Percentiles rank a stretch among this genome's conserved stretches.
phyloP scores from a whole-genome alignment of 2,797 vertebrate genomes.

The Thripadectes ignobilis region DNA sequence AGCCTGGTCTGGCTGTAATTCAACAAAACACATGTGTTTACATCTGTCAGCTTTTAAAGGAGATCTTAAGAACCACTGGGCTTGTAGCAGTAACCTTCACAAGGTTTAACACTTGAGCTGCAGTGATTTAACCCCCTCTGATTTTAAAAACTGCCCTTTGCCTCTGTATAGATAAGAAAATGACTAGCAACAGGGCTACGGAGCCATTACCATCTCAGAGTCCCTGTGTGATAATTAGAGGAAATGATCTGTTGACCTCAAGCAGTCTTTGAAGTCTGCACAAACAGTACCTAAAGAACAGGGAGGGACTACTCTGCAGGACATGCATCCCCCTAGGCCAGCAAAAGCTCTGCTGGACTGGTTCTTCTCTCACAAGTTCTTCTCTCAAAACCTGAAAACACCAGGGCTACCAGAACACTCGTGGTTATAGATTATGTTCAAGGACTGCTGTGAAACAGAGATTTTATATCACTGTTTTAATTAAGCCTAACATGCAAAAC shows the following conservation, averaged over 20 bases:
- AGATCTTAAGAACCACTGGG: background rate
- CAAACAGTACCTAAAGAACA: background rate
- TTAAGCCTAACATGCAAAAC: background rate
- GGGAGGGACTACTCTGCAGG: background rate
- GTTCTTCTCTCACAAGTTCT: background rate
- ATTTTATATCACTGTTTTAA: background rate
- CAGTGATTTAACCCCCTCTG: background rate
- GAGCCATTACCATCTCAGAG: background rate
- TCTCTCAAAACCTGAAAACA: background rate
- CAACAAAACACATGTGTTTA: background rate
- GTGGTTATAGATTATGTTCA: background rate
- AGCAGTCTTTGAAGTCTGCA: slow-evolving; percentile 16
- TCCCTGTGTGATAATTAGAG: background rate
- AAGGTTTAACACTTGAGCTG: background rate
- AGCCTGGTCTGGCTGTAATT: background rate
- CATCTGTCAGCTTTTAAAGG: background rate
- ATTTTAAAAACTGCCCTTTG: background rate
- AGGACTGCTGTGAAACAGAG: background rate
- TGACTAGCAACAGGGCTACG: background rate
- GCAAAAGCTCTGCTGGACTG: background rate
- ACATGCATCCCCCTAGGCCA: background rate
- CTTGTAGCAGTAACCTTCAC: background rate
- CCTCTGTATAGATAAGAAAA: background rate
- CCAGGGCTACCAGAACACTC: background rate
- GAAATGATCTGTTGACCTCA: slow-evolving; percentile 22